Base-by-base conservation (phyloP, 2,113 vertebrate genomes). In the Ceyx melanurus region DNA sequence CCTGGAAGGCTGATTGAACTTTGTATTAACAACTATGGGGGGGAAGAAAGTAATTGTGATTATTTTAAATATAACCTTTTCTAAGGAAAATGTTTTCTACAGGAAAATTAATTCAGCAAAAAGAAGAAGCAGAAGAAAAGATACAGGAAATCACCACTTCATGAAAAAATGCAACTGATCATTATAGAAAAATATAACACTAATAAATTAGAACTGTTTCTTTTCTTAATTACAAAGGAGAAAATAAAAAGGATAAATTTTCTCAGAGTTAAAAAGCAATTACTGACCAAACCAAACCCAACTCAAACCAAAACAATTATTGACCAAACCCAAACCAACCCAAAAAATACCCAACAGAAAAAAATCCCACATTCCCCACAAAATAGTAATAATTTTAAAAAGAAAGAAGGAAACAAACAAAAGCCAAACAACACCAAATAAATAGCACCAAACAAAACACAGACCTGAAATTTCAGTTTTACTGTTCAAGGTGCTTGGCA, bases 1-100 rank as follows among this genome's bases (percentile, higher is more conserved):
- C 19, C 33, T 94, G 46, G 84, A 95, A 96, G 54, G 92, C 35
- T 51, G 37, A n/a, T 87, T 96, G 92, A 93, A 94, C 54, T 92
- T 93, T 51, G 26, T 80, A 56, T 71, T 95, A 89, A 86, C 21
- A 92, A n/a, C 51, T 90, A 72, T 31, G 66, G 17, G 33, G 16
- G 9, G n/a, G 92, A 95, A 83, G 3, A 83, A 93, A 96, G 33
- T 66, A 79, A 92, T 9, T 78, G 10, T 83, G n/a, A 60, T 79
- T 19, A 10, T 89, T 90, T 68, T 92, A 95, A 90, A 91, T 93
- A 45, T 50, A 91, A 72, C 8, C 15, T 93, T 93, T 93, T 82
- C 48, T 81, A 64, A 87, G 72, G 62, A 84, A 95, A 95, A 66
- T 82, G 21, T 89, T 94, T 87, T 90, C 33, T 70, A 18, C 56